Evolutionary conservation across 2,888 invertebrate genomes (phyloP), one percentile per base, ranked within the genome.

Genomic region (Drosophila koepferae): DNA sequence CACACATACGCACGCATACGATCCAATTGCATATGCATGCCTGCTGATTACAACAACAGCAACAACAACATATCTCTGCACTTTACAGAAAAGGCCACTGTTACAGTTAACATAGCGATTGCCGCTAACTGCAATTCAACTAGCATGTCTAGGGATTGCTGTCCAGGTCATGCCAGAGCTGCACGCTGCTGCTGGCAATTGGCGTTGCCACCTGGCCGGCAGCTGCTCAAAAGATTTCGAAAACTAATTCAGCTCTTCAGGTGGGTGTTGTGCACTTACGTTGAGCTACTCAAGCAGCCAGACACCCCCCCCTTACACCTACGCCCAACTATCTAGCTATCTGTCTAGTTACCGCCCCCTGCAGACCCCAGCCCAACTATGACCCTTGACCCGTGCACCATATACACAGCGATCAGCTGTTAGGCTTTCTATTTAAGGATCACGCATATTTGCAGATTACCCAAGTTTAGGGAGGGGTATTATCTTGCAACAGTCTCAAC

Each of bases 381-480:
- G 71, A 54, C 46, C 48, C 48, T 20, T 28, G 51, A 56, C 41
- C 40, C 56, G 16, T 34, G 53, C 73, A 72, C 43, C 66, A 65
- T 5, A 54, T 23, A 53, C 38, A 54, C 54, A 54, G 43, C 34
- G 16, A 14, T 20, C 71, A 58, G 77, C 60, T 63, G 77, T 63
- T 53, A 53, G 85, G 85, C 79, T 70, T 70, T 78, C 67, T 65
- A 83, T 86, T 68, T 64, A 72, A 74, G 78, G 72, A 79, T 80
- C 63, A 85, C 72, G 84, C 86, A 85, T 90, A 91, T 92, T 93
- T 93, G 82, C 93, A 93, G 93, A 92, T 93, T 92, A 87, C 92
- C 92, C 88, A 93, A 92, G 79, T 90, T 89, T 92, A 92, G 91
- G 86, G 91, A 92, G 84, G 90, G 90, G 82, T 93, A 92, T 89